phyloP scores from a whole-genome alignment of 2,888 invertebrate species.

The Uropetala carovei region DNA sequence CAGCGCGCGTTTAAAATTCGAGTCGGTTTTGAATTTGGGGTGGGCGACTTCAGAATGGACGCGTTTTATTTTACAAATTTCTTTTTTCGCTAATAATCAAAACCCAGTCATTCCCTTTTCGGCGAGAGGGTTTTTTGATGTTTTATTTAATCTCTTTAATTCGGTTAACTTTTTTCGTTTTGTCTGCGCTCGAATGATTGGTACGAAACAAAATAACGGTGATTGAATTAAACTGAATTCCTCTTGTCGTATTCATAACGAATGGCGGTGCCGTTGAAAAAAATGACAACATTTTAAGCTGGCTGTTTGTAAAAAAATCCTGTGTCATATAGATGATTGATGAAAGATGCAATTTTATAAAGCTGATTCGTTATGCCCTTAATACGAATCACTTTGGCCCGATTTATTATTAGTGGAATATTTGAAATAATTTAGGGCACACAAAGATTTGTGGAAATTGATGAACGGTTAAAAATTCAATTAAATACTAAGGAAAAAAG shows the following conservation, averaged over 20 bases:
- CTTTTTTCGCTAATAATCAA: background rate
- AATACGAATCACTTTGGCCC: no score
- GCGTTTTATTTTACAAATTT: background rate
- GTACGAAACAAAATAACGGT: slow-evolving; percentile 12
- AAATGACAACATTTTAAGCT: background rate
- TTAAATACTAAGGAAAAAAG: no score
- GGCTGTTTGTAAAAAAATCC: background rate
- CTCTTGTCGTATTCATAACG: background rate
- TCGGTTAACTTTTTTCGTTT: background rate
- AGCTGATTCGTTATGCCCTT: no score
- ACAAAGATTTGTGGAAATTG: no score
- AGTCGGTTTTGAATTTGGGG: background rate
- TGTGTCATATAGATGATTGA: background rate
- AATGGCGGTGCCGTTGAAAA: background rate
- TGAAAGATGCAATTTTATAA: background rate
- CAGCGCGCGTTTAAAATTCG: background rate
- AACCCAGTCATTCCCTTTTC: slow-evolving; percentile 11
- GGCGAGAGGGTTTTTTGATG: slow-evolving; percentile 4
- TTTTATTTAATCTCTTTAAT: background rate
- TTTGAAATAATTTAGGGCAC: no score
- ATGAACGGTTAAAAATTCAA: no score
- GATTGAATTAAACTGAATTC: background rate
- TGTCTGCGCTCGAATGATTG: slow-evolving; percentile 11
- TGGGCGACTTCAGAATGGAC: background rate
- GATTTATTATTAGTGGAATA: no score